phyloP scores from a whole-genome alignment of 92 coral and sea anemone genomes.

The Paragorgia papillata region DNA sequence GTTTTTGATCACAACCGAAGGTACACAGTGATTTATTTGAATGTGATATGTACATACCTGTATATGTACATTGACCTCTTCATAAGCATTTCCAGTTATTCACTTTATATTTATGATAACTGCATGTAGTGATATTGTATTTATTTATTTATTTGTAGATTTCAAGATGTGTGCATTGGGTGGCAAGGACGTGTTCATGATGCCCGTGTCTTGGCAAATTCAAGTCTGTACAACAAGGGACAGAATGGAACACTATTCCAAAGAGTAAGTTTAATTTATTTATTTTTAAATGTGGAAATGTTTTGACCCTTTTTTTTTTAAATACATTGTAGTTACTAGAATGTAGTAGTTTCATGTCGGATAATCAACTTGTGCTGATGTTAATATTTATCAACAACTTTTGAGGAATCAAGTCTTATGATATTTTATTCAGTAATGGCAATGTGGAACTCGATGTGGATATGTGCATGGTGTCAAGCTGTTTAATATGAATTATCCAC shows the following conservation, averaged over 20 bases:
- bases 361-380: too few relatives aligned
- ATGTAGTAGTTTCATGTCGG: background rate
- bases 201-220: conserved; percentile 25
- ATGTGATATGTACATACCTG: background rate
- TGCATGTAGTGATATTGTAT: background rate
- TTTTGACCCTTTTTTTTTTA: background rate
- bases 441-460: too few relatives aligned
- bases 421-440: too few relatives aligned
- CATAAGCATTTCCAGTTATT: background rate
- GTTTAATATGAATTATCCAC: too few relatives aligned
- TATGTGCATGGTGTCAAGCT: too few relatives aligned
- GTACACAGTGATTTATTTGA: background rate
- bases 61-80: too few relatives aligned
- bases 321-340: too few relatives aligned
- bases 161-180: conserved; percentile 18
- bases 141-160: background rate
- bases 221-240: conserved; percentile 12
- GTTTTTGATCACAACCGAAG: conserved; percentile 15
- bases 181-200: conserved; percentile 28
- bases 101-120: background rate
- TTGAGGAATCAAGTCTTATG: too few relatives aligned
- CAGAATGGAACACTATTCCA: conserved; percentile 30
- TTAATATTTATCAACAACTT: too few relatives aligned
- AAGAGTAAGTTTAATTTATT: background rate
- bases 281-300: background rate